A percentile compares a stretch with the other conserved stretches of the same genome.
Evolutionary conservation across 1,140 invertebrate species (phyloP).

Genomic region (Listronotus bonariensis): DNA sequence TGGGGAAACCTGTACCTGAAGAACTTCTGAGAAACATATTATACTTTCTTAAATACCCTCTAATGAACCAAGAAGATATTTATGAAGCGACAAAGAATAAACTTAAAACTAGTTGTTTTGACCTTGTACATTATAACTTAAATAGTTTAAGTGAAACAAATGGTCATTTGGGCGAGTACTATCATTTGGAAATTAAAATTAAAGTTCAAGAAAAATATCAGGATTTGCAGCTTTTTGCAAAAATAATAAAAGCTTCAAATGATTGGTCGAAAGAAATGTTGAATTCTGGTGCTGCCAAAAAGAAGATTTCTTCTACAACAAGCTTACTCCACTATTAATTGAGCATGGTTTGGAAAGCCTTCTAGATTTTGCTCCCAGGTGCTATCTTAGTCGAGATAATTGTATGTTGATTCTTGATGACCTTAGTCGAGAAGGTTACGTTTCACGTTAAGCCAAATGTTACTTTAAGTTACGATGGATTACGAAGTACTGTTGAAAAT

Average conservation of each 20-base stretch:
- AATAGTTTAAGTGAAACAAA: slow-evolving; percentile 15
- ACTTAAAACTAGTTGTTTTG: slow-evolving; percentile 2
- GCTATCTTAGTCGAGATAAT: slow-evolving; percentile 13
- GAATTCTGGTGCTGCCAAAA: slow-evolving; percentile 2
- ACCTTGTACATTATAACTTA: slow-evolving; percentile 7
- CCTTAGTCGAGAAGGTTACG: slow-evolving; percentile 3
- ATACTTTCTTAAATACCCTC: slow-evolving; percentile 1
- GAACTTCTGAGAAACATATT: slow-evolving; percentile 11
- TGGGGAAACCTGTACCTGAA: neutral
- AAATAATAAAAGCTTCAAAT: slow-evolving; percentile 3
- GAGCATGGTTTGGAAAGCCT: slow-evolving; percentile 10
- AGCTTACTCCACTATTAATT: slow-evolving; percentile 1
- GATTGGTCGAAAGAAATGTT: slow-evolving; percentile 1
- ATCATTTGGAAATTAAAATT: slow-evolving; percentile 9
- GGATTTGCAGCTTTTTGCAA: slow-evolving; percentile 10
- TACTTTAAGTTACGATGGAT: slow-evolving; percentile 1
- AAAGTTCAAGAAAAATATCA: neutral
- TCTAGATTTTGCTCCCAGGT: slow-evolving; percentile 23
- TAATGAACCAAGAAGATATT: slow-evolving; percentile 25
- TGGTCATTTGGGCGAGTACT: slow-evolving; percentile 28
- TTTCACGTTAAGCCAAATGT: slow-evolving; percentile 3
- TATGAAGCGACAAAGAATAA: slow-evolving; percentile 21
- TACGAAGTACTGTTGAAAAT: neutral
- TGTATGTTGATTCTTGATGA: slow-evolving; percentile 12
- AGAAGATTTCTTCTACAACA: slow-evolving; percentile 27